phyloP scores from a whole-genome alignment of 1,140 invertebrate genomes.

The Listronotus bonariensis region DNA sequence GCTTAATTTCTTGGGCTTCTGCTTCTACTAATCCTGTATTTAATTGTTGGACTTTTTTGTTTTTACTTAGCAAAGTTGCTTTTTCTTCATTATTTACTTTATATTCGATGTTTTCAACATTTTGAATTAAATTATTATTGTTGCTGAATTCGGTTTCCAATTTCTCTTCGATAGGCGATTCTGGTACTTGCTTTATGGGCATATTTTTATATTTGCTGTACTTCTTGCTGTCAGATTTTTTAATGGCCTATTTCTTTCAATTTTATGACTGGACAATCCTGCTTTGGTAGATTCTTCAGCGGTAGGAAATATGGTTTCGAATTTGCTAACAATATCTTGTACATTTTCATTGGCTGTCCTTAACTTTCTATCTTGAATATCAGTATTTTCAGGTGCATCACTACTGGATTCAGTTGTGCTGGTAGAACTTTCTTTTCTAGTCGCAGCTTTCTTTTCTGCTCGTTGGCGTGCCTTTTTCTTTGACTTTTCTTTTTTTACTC shows the following conservation, averaged over 20 bases:
- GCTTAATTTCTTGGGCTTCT: constrained; percentile 16
- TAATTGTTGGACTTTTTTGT: constrained; percentile 5
- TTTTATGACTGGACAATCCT: constrained; percentile 5
- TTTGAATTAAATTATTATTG: neutral
- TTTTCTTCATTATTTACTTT: neutral
- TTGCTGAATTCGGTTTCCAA: constrained; percentile 8
- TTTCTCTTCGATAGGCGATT: constrained; percentile 34
- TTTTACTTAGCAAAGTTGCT: neutral
- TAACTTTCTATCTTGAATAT: neutral
- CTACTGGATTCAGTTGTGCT: constrained; percentile 43
- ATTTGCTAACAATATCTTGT: constrained; percentile 17
- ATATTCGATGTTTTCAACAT: neutral
- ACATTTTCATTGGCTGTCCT: constrained; percentile 3
- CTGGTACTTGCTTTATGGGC: constrained; percentile 9
- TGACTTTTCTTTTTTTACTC: constrained; percentile 33
- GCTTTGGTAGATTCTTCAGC: constrained; percentile 1
- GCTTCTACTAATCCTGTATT: neutral
- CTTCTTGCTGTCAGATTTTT: constrained; percentile 37
- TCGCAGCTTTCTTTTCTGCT: constrained; percentile 15
- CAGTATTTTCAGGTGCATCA: constrained; percentile 28
- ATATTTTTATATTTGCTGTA: constrained; percentile 37
- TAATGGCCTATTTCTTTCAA: constrained; percentile 32
- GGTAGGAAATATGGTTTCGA: neutral
- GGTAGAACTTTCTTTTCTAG: constrained; percentile 26
- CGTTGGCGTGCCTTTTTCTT: constrained; percentile 21